Percentiles rank a stretch among this genome's conserved stretches.
Evolutionary conservation across 2,113 vertebrate genomes (phyloP).

Genomic region (Grammomys dolichurus): DNA sequence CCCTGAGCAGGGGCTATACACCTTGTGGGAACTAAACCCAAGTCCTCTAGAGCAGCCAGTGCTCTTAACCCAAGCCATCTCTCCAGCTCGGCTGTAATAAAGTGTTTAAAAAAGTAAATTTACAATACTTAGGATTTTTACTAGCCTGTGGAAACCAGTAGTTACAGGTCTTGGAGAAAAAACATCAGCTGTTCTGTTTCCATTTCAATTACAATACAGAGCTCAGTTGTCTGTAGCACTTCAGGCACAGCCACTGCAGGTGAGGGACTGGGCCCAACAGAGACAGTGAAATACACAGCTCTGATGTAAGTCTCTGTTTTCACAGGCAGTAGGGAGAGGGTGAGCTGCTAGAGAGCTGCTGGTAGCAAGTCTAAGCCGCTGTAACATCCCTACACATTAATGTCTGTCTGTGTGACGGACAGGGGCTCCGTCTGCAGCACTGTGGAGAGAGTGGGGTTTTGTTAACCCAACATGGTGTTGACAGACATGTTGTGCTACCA

Average conservation of each 20-base stretch:
- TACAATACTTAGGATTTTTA: not conserved
- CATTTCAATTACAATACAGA: conserved; percentile 18
- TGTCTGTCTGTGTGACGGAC: not conserved
- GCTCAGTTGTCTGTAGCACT: not conserved
- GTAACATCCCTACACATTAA: not conserved
- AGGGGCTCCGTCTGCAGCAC: not conserved
- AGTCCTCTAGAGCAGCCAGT: not conserved
- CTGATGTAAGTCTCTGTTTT: not conserved
- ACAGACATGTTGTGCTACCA: not conserved
- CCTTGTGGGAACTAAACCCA: not conserved
- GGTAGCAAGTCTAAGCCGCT: not conserved
- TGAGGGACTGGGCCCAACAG: not conserved
- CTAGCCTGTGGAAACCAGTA: not conserved
- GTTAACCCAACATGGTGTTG: not conserved
- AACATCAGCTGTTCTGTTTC: not conserved
- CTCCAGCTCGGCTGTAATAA: not conserved
- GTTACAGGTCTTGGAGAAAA: not conserved
- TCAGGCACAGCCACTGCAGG: not conserved
- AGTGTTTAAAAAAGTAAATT: not conserved
- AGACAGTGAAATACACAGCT: not conserved
- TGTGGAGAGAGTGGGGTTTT: not conserved
- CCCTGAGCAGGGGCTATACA: not conserved
- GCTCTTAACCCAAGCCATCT: not conserved
- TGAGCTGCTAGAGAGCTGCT: not conserved
- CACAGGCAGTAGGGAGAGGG: not conserved